Percentiles rank a stretch among this genome's conserved stretches.
These are phyloP conservation scores for Alethe diademata DNA, from an alignment of 2,113 vertebrate species.

Conservation along the genomic window DNA sequence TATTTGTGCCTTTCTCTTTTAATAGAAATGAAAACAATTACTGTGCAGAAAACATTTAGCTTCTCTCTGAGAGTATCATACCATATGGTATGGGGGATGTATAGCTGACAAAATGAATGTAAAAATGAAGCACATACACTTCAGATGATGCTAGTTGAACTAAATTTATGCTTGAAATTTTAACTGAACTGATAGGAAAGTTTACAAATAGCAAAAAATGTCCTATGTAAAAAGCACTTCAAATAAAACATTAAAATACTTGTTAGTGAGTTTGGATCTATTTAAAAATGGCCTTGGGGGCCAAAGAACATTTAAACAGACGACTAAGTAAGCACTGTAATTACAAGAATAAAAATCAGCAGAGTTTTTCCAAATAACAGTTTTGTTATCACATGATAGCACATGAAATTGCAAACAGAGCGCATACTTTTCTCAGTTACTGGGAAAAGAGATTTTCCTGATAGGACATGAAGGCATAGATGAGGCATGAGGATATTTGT, in stretches of 20 bases:
- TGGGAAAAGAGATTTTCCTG: background rate
- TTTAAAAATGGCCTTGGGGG: background rate
- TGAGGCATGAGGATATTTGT: background rate
- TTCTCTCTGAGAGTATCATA: conserved; percentile 31
- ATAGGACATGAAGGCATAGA: background rate
- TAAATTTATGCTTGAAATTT: conserved; percentile 58
- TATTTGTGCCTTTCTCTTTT: conserved; percentile 72
- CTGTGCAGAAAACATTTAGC: conserved; percentile 56
- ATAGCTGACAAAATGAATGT: conserved; percentile 41
- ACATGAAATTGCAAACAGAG: conserved; percentile 22
- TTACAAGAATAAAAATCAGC: background rate
- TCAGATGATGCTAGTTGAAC: conserved; percentile 50
- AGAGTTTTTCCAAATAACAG: background rate
- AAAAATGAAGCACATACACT: conserved; percentile 46
- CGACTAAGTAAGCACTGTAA: background rate
- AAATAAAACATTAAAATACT: conserved; percentile 20
- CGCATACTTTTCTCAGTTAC: background rate
- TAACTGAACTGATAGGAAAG: conserved; percentile 33
- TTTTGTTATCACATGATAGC: conserved; percentile 40
- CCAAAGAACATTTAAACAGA: conserved; percentile 6
- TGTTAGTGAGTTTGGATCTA: background rate
- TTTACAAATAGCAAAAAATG: conserved; percentile 17
- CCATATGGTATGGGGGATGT: conserved; percentile 38
- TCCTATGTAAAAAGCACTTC: conserved; percentile 9
- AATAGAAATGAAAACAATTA: conserved; percentile 78